These are phyloP conservation scores for Pseudobourletiella spinata DNA, from an alignment of 1,140 invertebrate species.

Conservation along the genomic window DNA sequence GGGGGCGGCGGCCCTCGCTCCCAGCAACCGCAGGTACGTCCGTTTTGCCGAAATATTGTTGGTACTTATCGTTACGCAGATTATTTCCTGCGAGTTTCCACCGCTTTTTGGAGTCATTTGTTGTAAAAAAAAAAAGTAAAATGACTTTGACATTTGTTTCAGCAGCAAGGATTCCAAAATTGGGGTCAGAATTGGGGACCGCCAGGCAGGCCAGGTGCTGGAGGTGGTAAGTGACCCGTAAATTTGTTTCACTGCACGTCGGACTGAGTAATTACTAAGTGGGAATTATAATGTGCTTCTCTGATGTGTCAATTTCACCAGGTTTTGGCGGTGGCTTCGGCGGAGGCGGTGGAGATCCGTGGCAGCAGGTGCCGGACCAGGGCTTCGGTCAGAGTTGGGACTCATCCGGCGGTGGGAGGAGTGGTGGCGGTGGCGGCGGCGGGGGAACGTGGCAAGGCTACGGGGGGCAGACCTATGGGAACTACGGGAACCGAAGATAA, in stretches of 20 bases:
- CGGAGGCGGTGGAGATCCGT: constrained; percentile 17
- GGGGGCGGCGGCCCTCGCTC: constrained; percentile 1
- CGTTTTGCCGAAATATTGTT: not conserved
- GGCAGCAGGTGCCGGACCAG: constrained; percentile 35
- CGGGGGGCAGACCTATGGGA: constrained; percentile 25
- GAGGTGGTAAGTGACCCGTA: constrained; percentile 24
- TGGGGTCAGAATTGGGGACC: not conserved
- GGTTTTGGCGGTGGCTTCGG: constrained; percentile 21
- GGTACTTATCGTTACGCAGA: no score
- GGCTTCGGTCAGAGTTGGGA: constrained; percentile 34
- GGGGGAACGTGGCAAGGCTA: constrained; percentile 32
- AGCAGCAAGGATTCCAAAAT: not conserved
- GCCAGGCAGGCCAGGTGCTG: constrained; percentile 25
- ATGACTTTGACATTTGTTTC: no score
- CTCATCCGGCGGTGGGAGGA: constrained; percentile 5
- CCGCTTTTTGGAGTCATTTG: no score
- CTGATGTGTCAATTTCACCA: no score
- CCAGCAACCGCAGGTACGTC: not conserved
- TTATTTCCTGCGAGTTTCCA: no score
- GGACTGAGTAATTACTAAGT: no score
- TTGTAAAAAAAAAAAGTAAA: no score
- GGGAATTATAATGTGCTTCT: no score
- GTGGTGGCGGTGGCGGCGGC: constrained; percentile 14
- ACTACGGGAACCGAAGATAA: constrained; percentile 3
- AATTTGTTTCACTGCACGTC: not conserved